Conservation (phyloP, 2,797 vertebrate species). For the Poecilia gillii region DNA sequence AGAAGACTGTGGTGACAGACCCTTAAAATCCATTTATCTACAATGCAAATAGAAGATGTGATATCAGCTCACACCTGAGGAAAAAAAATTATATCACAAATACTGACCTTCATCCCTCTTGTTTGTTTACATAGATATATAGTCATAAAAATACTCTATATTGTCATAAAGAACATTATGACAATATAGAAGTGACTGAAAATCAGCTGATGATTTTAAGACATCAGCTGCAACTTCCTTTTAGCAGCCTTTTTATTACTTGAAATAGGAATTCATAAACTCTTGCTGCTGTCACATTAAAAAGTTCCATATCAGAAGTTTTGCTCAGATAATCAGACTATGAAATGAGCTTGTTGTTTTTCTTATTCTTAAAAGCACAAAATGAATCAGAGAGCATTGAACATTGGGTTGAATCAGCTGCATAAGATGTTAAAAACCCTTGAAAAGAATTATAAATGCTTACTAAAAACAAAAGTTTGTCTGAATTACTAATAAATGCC, state of each 20-base stretch:
- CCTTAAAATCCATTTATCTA: constrained; percentile 34
- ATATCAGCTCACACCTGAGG: background rate
- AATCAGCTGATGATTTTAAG: background rate
- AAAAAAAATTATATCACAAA: background rate
- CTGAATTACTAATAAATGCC: background rate
- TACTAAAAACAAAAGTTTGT: background rate
- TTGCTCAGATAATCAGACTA: background rate
- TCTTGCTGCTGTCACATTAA: background rate
- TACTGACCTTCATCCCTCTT: background rate
- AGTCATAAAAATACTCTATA: background rate
- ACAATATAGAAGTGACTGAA: background rate
- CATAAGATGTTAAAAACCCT: background rate
- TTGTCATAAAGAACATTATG: background rate
- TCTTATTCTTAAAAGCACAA: background rate
- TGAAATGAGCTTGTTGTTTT: background rate
- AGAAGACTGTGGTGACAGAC: constrained; percentile 43
- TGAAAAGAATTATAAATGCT: background rate
- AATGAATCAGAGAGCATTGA: background rate
- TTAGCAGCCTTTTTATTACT: background rate
- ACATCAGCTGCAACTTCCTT: background rate
- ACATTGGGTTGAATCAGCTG: background rate
- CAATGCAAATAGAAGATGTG: constrained; percentile 25
- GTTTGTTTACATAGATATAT: background rate
- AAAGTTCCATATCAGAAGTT: background rate
- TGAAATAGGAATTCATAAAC: background rate